These are phyloP conservation scores for Aplysina aerophoba DNA, from an alignment of 37 sponge, comb jelly and placozoan genomes.

Conservation along the genomic window DNA sequence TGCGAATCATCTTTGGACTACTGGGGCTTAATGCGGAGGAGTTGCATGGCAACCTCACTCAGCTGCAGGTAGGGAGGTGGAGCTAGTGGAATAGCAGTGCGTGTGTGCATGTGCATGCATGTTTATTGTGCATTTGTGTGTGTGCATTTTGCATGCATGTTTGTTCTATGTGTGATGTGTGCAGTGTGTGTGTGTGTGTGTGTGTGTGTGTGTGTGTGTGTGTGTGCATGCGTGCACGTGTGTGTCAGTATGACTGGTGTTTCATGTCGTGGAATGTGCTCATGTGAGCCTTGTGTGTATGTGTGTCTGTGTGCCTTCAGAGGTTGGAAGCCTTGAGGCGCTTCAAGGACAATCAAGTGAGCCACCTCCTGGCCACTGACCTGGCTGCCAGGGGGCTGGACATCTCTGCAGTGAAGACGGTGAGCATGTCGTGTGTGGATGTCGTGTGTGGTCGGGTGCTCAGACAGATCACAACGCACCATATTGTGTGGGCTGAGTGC, in stretches of 20 bases:
- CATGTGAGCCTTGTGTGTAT: neutral
- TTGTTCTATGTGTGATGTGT: no score
- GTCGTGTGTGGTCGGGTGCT: neutral
- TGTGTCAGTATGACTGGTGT: no score
- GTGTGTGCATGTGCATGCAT: no score
- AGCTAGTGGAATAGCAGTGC: neutral
- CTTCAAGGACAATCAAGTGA: slow-evolving; percentile 84
- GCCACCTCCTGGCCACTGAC: slow-evolving; percentile 92
- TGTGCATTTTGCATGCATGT: no score
- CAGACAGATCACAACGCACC: no score
- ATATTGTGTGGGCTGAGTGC: no score
- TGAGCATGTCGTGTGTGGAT: slow-evolving; percentile 21
- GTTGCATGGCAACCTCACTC: slow-evolving; percentile 94
- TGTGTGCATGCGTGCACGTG: neutral
- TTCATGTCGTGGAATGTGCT: no score
- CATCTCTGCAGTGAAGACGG: slow-evolving; percentile 94
- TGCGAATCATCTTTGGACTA: slow-evolving; percentile 87
- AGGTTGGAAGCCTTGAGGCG: slow-evolving; percentile 87
- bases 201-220: slow-evolving; percentile 11
- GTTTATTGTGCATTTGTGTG: no score
- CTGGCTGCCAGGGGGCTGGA: slow-evolving; percentile 96
- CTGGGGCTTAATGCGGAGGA: slow-evolving; percentile 85
- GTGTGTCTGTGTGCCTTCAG: slow-evolving; percentile 38
- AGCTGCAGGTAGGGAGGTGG: slow-evolving; percentile 80
- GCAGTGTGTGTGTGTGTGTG: neutral